Conservation (phyloP, 2,113 vertebrate species). For the Nannobrachium achirus region DNA sequence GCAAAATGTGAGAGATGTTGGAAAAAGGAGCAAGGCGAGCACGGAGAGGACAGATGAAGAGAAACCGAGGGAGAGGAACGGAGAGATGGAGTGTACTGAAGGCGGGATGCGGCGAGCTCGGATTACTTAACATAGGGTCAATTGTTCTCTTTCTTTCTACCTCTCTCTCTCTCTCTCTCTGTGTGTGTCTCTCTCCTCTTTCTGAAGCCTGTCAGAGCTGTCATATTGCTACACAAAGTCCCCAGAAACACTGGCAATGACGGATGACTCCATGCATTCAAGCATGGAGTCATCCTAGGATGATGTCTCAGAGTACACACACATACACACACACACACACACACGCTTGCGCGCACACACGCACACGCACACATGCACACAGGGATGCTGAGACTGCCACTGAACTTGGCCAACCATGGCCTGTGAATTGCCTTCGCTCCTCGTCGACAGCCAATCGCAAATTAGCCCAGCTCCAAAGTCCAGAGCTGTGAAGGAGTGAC, state of each 20-base stretch:
- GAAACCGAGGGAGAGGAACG: slow-evolving; percentile 39
- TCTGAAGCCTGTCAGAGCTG: slow-evolving; percentile 55
- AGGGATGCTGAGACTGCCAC: slow-evolving; percentile 21
- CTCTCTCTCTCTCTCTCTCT: slow-evolving; percentile 7
- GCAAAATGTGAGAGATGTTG: not conserved
- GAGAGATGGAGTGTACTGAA: slow-evolving; percentile 30
- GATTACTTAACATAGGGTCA: slow-evolving; percentile 76
- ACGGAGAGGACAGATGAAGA: slow-evolving; percentile 14
- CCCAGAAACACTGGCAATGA: slow-evolving; percentile 24
- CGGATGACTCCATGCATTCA: slow-evolving; percentile 47
- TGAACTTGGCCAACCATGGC: slow-evolving; percentile 42
- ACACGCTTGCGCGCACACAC: not conserved
- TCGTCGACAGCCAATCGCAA: slow-evolving; percentile 63
- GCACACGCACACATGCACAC: not conserved
- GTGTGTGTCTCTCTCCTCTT: not conserved
- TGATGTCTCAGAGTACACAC: slow-evolving; percentile 15
- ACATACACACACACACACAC: slow-evolving; percentile 15
- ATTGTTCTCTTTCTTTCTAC: slow-evolving; percentile 40
- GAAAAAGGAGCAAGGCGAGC: not conserved
- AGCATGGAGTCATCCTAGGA: slow-evolving; percentile 21
- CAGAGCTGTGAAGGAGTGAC: slow-evolving; percentile 59
- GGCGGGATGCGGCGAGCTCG: slow-evolving; percentile 41
- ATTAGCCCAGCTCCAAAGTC: slow-evolving; percentile 39
- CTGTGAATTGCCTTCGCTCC: slow-evolving; percentile 33
- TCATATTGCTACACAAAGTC: slow-evolving; percentile 48